Base-by-base conservation (phyloP, 1,140 invertebrate genomes). In the Drosophila sp. region DNA sequence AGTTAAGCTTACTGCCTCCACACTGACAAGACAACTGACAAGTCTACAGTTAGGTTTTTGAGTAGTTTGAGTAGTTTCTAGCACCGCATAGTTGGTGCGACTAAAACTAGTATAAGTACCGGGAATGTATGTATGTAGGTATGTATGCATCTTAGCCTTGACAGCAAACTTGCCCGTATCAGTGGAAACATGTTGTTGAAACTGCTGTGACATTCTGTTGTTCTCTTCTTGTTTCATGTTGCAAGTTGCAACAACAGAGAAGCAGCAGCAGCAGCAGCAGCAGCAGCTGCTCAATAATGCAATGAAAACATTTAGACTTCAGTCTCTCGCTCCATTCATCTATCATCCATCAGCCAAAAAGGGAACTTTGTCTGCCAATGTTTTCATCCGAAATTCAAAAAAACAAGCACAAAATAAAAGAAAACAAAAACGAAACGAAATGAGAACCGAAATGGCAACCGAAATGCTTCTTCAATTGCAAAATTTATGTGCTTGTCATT, bases 231-330 rank as follows among this genome's bases (percentile, higher is more conserved):
- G 50, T 67, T 66, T 44, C 27, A 40, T 11, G n/a, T 55, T 41
- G 60, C 65, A 44, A 68, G 68, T 72, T 57, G 76, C 57, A 66
- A 55, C 66, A 74, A 33, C 44, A 50, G 23, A 38, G 17, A 17
- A 17, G 35, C 56, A 64, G 62, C 66, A 35, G 30, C 61, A 60
- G 29, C 60, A 50, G 77, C 65, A 60, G 76, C 54, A 50, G 60
- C 61, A 63, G 62, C 76, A 67, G 66, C 82, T 82, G 33, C 63
- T 87, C 84, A 86, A 86, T 86, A 86, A 86, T 86, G 83, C 83
- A 86, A 86, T 71, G 70, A 87, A 87, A 87, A 86, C 83, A 86
- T 87, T 86, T 70, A 76, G 72, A 83, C 60, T 76, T 69, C 8
- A 50, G 44, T 50, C 23, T 50, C 23, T 50, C 23, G 44, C 44